A percentile compares a stretch with the other conserved stretches of the same genome.
Conservation (phyloP, 1,140 invertebrate species). For the Papilio machaon region DNA sequence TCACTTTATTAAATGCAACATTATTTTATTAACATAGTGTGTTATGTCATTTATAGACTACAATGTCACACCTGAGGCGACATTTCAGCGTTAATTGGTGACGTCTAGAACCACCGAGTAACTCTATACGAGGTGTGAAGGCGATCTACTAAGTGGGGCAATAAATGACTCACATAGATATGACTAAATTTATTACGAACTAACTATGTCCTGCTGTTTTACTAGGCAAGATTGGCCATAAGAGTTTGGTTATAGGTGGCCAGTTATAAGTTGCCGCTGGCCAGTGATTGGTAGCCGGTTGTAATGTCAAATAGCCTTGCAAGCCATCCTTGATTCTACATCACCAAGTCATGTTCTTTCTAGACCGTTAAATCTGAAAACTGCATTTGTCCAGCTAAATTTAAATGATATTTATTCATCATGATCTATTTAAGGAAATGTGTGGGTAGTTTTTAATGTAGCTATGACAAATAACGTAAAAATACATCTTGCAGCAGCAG, state of each 20-base stretch:
- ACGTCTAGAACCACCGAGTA: conserved; percentile 18
- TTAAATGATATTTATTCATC: not conserved
- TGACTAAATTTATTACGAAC: not conserved
- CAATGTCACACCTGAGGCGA: conserved; percentile 10
- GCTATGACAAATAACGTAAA: conserved; percentile 15
- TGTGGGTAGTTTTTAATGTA: not conserved
- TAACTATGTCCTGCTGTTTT: not conserved
- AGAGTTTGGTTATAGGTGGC: not conserved
- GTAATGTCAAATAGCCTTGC: too few relatives aligned
- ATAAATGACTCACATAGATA: not conserved
- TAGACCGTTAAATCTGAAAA: too few relatives aligned
- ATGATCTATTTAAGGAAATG: not conserved
- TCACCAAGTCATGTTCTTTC: too few relatives aligned
- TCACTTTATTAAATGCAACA: not conserved
- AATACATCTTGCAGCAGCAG: conserved; percentile 10
- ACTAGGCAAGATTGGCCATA: not conserved
- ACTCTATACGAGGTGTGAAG: conserved; percentile 17
- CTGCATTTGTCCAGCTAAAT: too few relatives aligned
- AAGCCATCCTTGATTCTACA: too few relatives aligned
- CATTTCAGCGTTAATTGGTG: conserved; percentile 26
- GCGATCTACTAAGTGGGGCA: conserved; percentile 21
- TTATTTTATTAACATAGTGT: not conserved
- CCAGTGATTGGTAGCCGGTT: too few relatives aligned
- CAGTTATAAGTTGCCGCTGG: too few relatives aligned
- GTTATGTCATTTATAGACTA: not conserved